Conservation (phyloP, 2,113 vertebrate genomes). For the pig (Sus scrofa) region DNA sequence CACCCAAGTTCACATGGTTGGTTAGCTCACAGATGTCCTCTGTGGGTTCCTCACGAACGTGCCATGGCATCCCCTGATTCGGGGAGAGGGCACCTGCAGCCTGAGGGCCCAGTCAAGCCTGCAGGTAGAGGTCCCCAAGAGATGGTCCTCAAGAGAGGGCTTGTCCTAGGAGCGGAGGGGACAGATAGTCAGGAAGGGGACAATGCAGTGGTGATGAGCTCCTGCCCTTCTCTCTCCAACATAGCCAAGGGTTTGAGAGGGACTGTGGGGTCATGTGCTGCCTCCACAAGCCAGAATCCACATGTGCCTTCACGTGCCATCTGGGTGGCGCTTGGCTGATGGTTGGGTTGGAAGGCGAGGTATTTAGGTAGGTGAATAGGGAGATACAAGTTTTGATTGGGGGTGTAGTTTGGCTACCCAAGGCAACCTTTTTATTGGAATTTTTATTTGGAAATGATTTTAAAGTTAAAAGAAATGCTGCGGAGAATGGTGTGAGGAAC, state of each 20-base stretch:
- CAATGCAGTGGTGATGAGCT: fast-evolving
- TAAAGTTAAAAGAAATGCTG: background rate
- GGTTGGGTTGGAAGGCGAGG: background rate
- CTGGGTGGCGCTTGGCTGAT: fast-evolving
- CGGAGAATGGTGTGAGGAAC: background rate
- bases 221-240: background rate
- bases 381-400: background rate
- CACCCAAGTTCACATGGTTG: background rate
- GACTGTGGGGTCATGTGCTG: background rate
- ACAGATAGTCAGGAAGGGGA: background rate
- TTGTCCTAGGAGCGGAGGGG: background rate
- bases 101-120: background rate
- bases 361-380: background rate
- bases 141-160: background rate
- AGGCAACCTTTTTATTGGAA: background rate
- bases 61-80: too few relatives aligned
- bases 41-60: background rate
- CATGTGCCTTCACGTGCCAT: fast-evolving
- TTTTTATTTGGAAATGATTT: background rate
- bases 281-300: background rate
- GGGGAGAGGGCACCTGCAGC: background rate
- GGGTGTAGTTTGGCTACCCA: background rate
- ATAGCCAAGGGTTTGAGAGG: fast-evolving
- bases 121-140: background rate
- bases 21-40: background rate